Conservation (phyloP, 2,888 invertebrate genomes). For the Calameuta idolon region DNA sequence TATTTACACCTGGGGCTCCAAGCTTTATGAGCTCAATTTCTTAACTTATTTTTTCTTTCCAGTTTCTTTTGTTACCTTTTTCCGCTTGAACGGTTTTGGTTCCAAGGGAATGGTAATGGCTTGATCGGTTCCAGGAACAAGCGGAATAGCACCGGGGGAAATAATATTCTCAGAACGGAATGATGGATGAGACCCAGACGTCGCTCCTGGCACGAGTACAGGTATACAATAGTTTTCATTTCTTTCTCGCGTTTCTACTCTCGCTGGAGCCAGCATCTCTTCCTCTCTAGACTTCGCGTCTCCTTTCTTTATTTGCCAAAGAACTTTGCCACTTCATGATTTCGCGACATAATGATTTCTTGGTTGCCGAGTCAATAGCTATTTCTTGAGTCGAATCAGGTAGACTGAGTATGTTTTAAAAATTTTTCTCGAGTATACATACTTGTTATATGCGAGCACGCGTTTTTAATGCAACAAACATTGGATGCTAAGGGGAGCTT, state of each 20-base stretch:
- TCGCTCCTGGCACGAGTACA: slow-evolving; percentile 23
- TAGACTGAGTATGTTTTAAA: no score
- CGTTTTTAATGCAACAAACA: neutral
- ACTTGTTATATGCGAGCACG: neutral
- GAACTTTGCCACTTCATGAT: neutral
- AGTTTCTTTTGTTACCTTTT: neutral
- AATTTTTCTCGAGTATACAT: neutral
- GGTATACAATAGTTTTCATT: neutral
- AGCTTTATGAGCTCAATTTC: neutral
- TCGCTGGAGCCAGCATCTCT: neutral
- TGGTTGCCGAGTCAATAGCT: no score
- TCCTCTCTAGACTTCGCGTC: neutral
- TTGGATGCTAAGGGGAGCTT: neutral
- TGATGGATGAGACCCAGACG: slow-evolving; percentile 22
- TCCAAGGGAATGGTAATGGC: slow-evolving; percentile 25
- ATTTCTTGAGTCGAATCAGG: no score
- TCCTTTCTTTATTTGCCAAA: neutral
- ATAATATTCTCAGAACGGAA: slow-evolving; percentile 25
- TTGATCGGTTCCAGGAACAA: slow-evolving; percentile 29
- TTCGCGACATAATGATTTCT: no score
- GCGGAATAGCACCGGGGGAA: slow-evolving; percentile 22
- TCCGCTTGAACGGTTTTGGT: neutral
- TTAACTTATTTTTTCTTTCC: neutral
- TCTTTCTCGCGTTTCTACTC: neutral
- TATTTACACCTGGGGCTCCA: neutral